phyloP scores from a whole-genome alignment of 2,113 vertebrate species.

The Vidua macroura region DNA sequence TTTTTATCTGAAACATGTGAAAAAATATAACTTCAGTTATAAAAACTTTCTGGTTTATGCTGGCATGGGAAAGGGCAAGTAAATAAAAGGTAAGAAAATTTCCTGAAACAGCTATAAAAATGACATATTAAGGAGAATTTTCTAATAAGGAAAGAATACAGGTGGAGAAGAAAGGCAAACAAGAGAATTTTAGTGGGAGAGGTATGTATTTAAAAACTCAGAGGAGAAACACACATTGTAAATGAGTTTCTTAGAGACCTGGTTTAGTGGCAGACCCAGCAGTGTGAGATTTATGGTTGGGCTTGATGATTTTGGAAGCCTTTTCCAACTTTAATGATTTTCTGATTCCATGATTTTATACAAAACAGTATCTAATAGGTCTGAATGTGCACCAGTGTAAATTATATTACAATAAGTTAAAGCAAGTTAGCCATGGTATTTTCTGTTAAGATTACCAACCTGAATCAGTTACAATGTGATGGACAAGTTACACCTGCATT shows the following conservation, averaged over 20 bases:
- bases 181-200: neutral
- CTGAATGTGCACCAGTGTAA: neutral
- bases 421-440: neutral
- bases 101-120: neutral
- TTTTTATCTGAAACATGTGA: neutral
- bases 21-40: neutral
- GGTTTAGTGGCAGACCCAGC: accelerated
- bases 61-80: neutral
- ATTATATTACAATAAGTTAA: neutral
- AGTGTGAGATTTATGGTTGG: neutral
- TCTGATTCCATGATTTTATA: neutral
- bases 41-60: neutral
- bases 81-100: neutral
- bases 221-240: neutral
- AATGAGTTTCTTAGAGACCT: neutral
- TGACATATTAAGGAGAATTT: neutral
- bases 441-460: neutral
- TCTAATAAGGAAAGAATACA: neutral
- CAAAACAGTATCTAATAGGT: neutral
- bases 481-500: neutral
- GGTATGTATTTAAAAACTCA: neutral
- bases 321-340: neutral
- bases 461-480: neutral
- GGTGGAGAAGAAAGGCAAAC: neutral
- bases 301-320: neutral